Base-by-base conservation (phyloP, 2,888 invertebrate genomes). In the Cephus nigrinus region DNA sequence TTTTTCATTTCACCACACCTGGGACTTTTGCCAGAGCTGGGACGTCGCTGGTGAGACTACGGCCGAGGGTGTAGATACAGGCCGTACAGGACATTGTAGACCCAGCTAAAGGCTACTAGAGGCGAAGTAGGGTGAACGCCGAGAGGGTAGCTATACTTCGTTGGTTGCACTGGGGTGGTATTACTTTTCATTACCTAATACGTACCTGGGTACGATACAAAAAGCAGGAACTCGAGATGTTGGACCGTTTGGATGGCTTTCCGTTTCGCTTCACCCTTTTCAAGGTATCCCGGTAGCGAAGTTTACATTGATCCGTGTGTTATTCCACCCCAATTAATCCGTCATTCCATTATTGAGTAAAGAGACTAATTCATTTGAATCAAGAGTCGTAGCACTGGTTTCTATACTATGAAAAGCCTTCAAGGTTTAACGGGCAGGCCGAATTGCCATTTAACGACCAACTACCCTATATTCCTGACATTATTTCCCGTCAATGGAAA, bases 1-100 rank as follows among this genome's bases (percentile, higher is more conserved):
- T 76, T 78, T 73, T 76, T 78, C 78, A 73, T 78, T 76, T 76
- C 55, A 71, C 33, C 69, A 32, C 78, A 78, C 76, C 76, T 76
- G 78, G 78, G 76, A 76, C 71, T 55, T 9, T 55, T 72, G 35
- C 23, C 31, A 73, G 74, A 30, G 36, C 5, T 55, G 55, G 23
- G 9, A 55, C 55, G 55, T 9, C 23, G 9, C 55, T 23, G 23
- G 55, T 9, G 55, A 23, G 55, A 3, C 55, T 23, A 55, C 23
- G 5, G 23, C 55, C 23, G 55, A 55, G 55, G 55, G 55, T 55
- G 55, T 23, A 55, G 55, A 23, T 55, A 55, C 55, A 23, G 23
- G 33, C 34, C 73, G n/a, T 35, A 32, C 12, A 40, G 30, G 31
- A 40, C 55, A 32, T 55, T 30, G 30, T 31, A 34, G 32, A 69